These are phyloP conservation scores for Helleia helle DNA, from an alignment of 2,888 invertebrate species.

Conservation along the genomic window DNA sequence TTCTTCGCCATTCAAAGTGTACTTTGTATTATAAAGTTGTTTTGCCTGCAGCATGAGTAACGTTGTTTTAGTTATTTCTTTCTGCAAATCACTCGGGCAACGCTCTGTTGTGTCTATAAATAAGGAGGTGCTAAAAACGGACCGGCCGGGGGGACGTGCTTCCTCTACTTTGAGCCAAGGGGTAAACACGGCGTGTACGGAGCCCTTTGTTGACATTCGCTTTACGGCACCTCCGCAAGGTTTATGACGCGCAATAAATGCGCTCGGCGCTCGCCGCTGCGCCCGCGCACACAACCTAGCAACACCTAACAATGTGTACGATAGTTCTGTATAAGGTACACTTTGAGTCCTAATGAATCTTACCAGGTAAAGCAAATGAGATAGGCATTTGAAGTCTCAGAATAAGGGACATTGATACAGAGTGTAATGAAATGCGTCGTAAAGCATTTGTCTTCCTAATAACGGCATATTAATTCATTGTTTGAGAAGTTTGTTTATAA, in stretches of 20 bases:
- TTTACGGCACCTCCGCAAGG: slow-evolving; percentile 51
- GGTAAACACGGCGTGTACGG: slow-evolving; percentile 60
- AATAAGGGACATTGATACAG: too few relatives aligned
- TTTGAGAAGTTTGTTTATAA: slow-evolving; percentile 5
- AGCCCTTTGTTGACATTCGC: slow-evolving; percentile 66
- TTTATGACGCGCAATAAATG: slow-evolving; percentile 51
- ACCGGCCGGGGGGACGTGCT: slow-evolving; percentile 63
- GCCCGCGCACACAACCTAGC: slow-evolving; percentile 13
- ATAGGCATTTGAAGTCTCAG: too few relatives aligned
- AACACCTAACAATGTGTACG: too few relatives aligned
- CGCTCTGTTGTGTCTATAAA: slow-evolving; percentile 65
- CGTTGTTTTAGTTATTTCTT: slow-evolving; percentile 54
- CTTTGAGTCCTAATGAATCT: too few relatives aligned
- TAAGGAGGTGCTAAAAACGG: slow-evolving; percentile 73
- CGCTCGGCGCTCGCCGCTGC: slow-evolving; percentile 16
- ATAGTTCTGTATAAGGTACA: too few relatives aligned
- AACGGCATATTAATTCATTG: not conserved
- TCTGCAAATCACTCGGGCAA: slow-evolving; percentile 59
- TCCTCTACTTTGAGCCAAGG: slow-evolving; percentile 67
- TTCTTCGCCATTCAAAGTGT: too few relatives aligned
- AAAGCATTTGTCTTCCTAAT: slow-evolving; percentile 1
- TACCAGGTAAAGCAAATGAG: too few relatives aligned
- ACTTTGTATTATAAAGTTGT: too few relatives aligned
- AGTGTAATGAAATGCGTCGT: too few relatives aligned
- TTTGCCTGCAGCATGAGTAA: slow-evolving; percentile 31